Evolutionary conservation across 2,888 invertebrate genomes (phyloP).

Genomic region (Drosophila meridionalis): DNA sequence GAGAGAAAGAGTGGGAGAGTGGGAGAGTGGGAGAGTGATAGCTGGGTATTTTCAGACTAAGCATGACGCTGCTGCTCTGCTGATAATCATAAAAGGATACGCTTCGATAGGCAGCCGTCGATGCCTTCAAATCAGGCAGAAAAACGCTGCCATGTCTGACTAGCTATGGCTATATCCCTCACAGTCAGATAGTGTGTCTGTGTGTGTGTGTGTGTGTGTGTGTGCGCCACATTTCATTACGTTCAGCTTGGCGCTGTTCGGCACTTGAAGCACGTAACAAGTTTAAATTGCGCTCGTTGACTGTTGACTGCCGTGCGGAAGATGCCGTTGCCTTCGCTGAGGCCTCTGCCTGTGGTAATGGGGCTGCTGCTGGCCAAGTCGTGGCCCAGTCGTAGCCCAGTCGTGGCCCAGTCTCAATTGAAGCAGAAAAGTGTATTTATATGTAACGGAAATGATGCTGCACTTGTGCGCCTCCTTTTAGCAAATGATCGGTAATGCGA

Average conservation of each 20-base stretch:
- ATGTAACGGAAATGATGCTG: conserved; percentile 80
- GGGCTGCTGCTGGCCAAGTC: conserved; percentile 36
- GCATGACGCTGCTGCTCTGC: conserved; percentile 57
- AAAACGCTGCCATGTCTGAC: conserved; percentile 75
- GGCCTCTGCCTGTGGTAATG: conserved; percentile 23
- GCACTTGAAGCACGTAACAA: conserved; percentile 75
- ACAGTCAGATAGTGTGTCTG: conserved; percentile 8
- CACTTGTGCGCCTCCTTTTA: conserved; percentile 72
- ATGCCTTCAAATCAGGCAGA: conserved; percentile 76
- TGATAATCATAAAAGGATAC: conserved; percentile 75
- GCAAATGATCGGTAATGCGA: conserved; percentile 66
- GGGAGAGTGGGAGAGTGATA: background rate
- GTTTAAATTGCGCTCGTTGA: conserved; percentile 80
- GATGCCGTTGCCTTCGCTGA: conserved; percentile 58
- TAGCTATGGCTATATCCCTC: conserved; percentile 55
- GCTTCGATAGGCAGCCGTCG: conserved; percentile 66
- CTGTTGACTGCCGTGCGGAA: conserved; percentile 77
- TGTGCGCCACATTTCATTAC: conserved; percentile 73
- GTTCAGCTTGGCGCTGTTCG: conserved; percentile 69
- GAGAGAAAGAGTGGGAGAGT: background rate
- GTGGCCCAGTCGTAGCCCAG: conserved; percentile 65
- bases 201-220: conserved; percentile 19
- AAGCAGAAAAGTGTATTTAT: conserved; percentile 79
- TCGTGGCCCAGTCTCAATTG: conserved; percentile 70
- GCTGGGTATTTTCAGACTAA: conserved; percentile 21